Evolutionary conservation across 2,797 vertebrate genomes (phyloP).

Genomic region (Spheniscus humboldti): DNA sequence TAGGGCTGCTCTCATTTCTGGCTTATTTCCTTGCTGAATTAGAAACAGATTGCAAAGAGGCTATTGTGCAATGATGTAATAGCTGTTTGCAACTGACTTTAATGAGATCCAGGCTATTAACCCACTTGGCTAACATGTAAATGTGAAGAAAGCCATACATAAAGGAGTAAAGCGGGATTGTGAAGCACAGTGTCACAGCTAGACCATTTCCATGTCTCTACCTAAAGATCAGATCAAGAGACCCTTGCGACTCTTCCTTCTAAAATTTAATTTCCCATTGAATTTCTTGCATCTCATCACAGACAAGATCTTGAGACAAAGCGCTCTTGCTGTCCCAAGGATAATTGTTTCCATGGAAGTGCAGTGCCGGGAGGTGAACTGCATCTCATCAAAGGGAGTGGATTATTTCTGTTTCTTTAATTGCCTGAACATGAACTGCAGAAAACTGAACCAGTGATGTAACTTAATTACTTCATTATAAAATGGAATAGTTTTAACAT

Average conservation of each 20-base stretch:
- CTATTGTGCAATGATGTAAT: background rate
- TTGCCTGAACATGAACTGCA: background rate
- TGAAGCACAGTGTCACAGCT: background rate
- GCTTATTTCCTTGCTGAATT: background rate
- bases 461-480: background rate
- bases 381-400: background rate
- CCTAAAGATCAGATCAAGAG: background rate
- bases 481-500: background rate
- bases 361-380: background rate
- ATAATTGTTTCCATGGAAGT: background rate
- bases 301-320: too few relatives aligned
- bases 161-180: accelerated
- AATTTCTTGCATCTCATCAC: background rate
- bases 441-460: background rate
- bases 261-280: background rate
- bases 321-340: background rate
- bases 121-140: background rate
- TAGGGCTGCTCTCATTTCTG: background rate
- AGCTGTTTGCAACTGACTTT: background rate
- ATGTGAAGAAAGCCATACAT: background rate
- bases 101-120: background rate
- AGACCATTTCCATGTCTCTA: background rate
- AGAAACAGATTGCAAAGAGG: background rate
- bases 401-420: background rate
- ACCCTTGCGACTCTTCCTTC: too few relatives aligned